Conservation (phyloP, 2,113 vertebrate genomes). For the Hippocampus barbouri region DNA sequence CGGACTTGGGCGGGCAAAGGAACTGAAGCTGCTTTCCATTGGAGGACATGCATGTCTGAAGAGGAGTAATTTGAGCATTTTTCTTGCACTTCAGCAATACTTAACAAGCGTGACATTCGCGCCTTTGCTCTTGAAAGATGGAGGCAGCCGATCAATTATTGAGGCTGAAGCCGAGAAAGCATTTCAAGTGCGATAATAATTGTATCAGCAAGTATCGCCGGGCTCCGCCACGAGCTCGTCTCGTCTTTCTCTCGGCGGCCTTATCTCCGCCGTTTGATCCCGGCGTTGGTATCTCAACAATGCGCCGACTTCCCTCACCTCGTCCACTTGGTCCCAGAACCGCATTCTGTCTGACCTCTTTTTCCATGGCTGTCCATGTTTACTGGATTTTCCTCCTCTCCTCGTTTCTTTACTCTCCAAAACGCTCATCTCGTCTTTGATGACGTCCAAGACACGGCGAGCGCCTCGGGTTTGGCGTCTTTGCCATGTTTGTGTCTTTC, state of each 20-base stretch:
- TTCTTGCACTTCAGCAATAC: slow-evolving; percentile 27
- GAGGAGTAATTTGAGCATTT: not conserved
- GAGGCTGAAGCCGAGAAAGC: slow-evolving; percentile 33
- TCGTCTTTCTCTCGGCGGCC: not conserved
- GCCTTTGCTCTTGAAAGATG: slow-evolving; percentile 27
- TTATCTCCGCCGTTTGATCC: not conserved
- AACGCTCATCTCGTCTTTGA: slow-evolving; percentile 16
- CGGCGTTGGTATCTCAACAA: not conserved
- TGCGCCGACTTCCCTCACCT: not conserved
- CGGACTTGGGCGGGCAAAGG: no score
- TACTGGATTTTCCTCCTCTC: slow-evolving; percentile 10
- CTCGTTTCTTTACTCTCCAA: slow-evolving; percentile 4
- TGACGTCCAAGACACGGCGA: not conserved
- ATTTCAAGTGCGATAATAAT: slow-evolving; percentile 36
- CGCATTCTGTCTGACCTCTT: not conserved
- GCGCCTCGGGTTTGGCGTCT: slow-evolving; percentile 6
- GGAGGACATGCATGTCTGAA: not conserved
- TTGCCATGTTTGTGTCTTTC: slow-evolving; percentile 4
- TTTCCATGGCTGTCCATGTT: slow-evolving; percentile 1
- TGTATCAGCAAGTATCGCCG: slow-evolving; percentile 5
- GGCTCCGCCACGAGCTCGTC: not conserved
- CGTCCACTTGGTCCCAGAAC: not conserved
- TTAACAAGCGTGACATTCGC: slow-evolving; percentile 37
- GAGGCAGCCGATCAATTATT: slow-evolving; percentile 45
- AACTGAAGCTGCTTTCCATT: not conserved